These are phyloP conservation scores for Myotis planiceps DNA, from an alignment of 2,797 vertebrate species.

Conservation along the genomic window DNA sequence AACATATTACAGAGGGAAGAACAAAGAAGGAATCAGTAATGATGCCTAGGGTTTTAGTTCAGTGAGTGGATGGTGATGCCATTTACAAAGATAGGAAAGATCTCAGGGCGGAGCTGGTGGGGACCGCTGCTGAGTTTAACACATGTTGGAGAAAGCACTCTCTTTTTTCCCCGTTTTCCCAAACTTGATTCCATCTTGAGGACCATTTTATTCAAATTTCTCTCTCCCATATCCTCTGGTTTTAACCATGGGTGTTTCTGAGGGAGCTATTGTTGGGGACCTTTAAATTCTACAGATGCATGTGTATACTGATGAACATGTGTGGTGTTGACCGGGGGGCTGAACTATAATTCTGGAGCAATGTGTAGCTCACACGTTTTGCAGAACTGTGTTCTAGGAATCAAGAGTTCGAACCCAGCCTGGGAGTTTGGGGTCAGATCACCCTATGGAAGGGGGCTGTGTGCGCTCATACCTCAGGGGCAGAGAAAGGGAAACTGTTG, in stretches of 20 bases:
- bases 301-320: too few species aligned
- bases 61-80: neutral
- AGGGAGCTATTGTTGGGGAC: neutral
- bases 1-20: neutral
- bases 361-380: neutral
- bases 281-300: neutral
- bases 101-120: fast-evolving
- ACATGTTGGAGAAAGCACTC: neutral
- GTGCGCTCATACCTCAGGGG: neutral
- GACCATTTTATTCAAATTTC: neutral
- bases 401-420: neutral
- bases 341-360: neutral
- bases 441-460: neutral
- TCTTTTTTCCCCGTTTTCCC: neutral
- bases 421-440: neutral
- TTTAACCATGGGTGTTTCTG: neutral
- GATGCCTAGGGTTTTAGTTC: neutral
- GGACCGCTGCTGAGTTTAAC: neutral
- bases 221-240: neutral
- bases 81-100: neutral
- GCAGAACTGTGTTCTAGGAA: neutral
- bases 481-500: neutral
- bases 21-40: too few species aligned
- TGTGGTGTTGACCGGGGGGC: neutral
- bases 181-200: neutral